Evolutionary conservation across 2,888 invertebrate species (phyloP).

Genomic region (Apamea monoglypha): DNA sequence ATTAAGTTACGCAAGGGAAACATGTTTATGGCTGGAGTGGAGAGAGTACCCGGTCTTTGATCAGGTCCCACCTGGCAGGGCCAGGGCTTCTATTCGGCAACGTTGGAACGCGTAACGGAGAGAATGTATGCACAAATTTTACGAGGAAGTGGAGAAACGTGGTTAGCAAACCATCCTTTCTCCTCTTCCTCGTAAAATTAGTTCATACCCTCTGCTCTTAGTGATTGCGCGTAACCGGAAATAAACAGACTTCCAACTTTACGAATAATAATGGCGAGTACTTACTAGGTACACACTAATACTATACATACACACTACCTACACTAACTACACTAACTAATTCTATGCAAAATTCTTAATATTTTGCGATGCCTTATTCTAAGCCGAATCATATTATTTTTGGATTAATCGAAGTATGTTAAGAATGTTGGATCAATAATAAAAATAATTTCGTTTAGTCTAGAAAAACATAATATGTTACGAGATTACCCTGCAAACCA

Average conservation of each 20-base stretch:
- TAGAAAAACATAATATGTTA: too few relatives aligned
- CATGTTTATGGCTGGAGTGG: not conserved
- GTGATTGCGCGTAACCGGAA: not conserved
- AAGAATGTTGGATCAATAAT: too few relatives aligned
- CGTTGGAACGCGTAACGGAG: not conserved
- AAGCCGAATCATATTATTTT: not conserved
- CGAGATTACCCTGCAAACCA: too few relatives aligned
- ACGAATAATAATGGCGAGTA: not conserved
- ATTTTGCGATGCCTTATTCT: not conserved
- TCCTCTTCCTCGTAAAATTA: not conserved
- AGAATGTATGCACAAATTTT: not conserved
- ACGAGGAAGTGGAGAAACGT: not conserved
- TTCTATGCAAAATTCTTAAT: not conserved
- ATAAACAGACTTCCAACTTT: not conserved
- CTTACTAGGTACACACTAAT: too few relatives aligned
- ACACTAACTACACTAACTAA: too few relatives aligned
- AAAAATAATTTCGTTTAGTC: too few relatives aligned
- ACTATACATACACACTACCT: too few relatives aligned
- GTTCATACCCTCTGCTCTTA: too few relatives aligned
- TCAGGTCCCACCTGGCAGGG: not conserved
- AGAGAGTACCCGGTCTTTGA: too few relatives aligned
- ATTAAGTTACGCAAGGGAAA: not conserved
- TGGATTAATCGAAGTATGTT: too few relatives aligned
- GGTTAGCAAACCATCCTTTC: not conserved
- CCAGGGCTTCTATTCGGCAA: not conserved